A percentile compares a stretch with the other conserved stretches of the same genome.
phyloP scores from a whole-genome alignment of 2,888 invertebrate species.

The Dendrolimus pini region DNA sequence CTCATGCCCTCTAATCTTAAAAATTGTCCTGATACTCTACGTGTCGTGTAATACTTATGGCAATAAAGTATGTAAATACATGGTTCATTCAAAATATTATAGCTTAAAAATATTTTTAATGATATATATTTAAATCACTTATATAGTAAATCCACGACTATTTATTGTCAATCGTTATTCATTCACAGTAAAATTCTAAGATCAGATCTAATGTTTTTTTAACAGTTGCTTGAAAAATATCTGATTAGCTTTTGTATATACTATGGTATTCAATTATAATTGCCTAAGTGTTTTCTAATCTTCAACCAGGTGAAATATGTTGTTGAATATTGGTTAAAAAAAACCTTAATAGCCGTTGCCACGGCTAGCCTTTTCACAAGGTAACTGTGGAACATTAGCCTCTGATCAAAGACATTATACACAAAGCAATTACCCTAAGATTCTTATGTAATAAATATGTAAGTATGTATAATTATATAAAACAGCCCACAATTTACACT shows the following conservation, averaged over 20 bases:
- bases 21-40: too few species aligned
- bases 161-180: conserved; percentile 4
- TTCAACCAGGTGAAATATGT: too few species aligned
- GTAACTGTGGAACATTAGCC: background rate
- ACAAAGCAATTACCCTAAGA: background rate
- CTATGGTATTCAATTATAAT: background rate
- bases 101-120: too few species aligned
- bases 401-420: background rate
- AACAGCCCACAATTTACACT: conserved; percentile 31
- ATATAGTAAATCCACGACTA: background rate
- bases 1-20: too few species aligned
- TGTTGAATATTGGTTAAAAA: too few species aligned
- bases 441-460: background rate
- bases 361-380: background rate
- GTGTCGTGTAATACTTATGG: too few species aligned
- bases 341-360: too few species aligned
- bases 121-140: too few species aligned
- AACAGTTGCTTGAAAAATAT: background rate
- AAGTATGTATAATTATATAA: conserved; percentile 22
- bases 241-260: background rate
- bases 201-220: background rate
- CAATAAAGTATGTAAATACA: too few species aligned
- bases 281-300: too few species aligned
- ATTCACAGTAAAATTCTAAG: background rate
- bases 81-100: too few species aligned